A percentile compares a stretch with the other conserved stretches of the same genome.
Evolutionary conservation across 2,888 invertebrate genomes (phyloP).

Genomic region (Sminthurides aquaticus): DNA sequence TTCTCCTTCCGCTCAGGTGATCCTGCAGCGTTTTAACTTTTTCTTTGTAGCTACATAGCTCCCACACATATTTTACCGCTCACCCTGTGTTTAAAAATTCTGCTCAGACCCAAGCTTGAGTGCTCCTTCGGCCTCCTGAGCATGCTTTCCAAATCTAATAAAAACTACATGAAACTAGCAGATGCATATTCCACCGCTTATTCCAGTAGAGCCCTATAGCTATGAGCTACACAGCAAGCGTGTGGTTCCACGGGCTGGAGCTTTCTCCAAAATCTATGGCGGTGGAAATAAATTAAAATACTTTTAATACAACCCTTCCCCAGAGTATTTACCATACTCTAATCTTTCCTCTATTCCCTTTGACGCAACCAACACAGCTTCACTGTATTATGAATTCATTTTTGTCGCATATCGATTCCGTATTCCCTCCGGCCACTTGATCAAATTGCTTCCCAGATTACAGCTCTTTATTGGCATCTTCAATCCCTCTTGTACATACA

Average conservation of each 20-base stretch:
- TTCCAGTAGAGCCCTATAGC: too few relatives aligned
- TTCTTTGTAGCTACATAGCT: too few relatives aligned
- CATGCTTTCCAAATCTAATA: not conserved
- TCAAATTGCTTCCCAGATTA: not conserved
- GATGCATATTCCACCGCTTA: not conserved
- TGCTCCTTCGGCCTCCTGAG: not conserved
- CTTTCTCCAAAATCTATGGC: too few relatives aligned
- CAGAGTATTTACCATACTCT: too few relatives aligned
- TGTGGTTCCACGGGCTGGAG: too few relatives aligned
- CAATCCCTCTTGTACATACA: too few relatives aligned
- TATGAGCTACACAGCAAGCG: too few relatives aligned
- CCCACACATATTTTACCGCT: too few relatives aligned
- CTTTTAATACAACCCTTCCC: too few relatives aligned
- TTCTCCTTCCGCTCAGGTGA: too few relatives aligned
- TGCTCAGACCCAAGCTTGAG: not conserved
- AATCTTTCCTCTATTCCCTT: not conserved
- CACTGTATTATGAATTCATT: not conserved
- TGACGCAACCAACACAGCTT: not conserved
- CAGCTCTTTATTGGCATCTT: too few relatives aligned
- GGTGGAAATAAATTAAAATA: not conserved
- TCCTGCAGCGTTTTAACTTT: too few relatives aligned
- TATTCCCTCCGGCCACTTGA: not conserved
- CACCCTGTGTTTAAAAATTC: not conserved
- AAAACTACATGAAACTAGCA: not conserved
- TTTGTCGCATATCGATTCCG: not conserved